These are phyloP conservation scores for Sibirionetta formosa DNA, from an alignment of 2,797 vertebrate species.

Conservation along the genomic window DNA sequence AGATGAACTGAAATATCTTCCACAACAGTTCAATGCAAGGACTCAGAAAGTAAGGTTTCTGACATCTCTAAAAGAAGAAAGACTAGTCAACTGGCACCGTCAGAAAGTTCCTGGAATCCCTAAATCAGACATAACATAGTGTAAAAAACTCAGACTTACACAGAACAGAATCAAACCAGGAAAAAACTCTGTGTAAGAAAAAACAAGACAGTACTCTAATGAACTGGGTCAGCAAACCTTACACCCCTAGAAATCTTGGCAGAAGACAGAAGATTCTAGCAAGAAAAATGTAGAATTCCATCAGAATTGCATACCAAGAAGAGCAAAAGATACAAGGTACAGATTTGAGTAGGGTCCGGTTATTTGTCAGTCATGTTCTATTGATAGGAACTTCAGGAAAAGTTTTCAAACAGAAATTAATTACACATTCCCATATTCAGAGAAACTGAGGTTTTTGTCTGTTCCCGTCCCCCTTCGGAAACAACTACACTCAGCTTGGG, in stretches of 20 bases:
- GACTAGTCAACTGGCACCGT: background rate
- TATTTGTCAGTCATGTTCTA: background rate
- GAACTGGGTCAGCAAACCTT: background rate
- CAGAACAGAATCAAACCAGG: background rate
- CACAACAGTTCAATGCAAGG: background rate
- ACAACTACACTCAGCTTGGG: background rate
- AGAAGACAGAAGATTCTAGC: background rate
- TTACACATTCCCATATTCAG: background rate
- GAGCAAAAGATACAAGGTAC: background rate
- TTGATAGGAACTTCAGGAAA: background rate
- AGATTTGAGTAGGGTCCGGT: background rate
- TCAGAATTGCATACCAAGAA: background rate
- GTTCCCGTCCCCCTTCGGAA: background rate
- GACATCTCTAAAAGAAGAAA: background rate
- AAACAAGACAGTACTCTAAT: background rate
- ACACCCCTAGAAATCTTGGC: background rate
- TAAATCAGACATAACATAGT: background rate
- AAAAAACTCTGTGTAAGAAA: background rate
- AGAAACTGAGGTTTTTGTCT: background rate
- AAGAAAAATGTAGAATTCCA: background rate
- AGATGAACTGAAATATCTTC: background rate
- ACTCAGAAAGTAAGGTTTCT: background rate
- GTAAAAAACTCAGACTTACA: background rate
- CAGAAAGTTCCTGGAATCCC: background rate
- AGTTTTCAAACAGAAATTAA: background rate